Percentiles rank a stretch among this genome's conserved stretches.
phyloP scores from a whole-genome alignment of 1,140 invertebrate species.

The Drosophila arawakana region DNA sequence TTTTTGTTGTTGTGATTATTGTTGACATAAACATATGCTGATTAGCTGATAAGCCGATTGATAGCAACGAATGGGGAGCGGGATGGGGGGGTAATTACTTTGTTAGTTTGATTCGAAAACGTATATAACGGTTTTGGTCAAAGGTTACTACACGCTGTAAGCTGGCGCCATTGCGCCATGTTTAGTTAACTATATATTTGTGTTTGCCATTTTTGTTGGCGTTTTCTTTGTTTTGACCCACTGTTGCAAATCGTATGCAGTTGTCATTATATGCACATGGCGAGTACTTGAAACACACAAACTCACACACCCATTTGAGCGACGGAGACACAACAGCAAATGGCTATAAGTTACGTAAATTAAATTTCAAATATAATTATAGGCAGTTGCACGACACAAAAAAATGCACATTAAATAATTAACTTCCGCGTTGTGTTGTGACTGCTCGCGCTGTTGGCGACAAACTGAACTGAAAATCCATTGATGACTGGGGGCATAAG shows the following conservation, averaged over 20 bases:
- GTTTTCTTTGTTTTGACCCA: not conserved
- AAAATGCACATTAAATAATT: constrained; percentile 40
- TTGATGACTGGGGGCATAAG: constrained; percentile 17
- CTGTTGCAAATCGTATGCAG: not conserved
- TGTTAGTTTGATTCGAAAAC: not conserved
- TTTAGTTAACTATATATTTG: not conserved
- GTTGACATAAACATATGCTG: constrained; percentile 26
- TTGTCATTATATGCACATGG: constrained; percentile 15
- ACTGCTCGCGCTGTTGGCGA: constrained; percentile 39
- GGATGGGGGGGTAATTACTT: not conserved
- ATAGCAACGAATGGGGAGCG: not conserved
- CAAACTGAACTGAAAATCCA: constrained; percentile 40
- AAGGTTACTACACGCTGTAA: constrained; percentile 16
- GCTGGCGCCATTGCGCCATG: constrained; percentile 15
- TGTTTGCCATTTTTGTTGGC: not conserved
- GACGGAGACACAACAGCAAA: constrained; percentile 23
- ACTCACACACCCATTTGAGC: constrained; percentile 17
- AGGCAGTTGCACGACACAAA: constrained; percentile 17
- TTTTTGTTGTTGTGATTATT: constrained; percentile 24
- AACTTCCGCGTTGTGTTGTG: constrained; percentile 54
- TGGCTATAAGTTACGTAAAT: constrained; percentile 59
- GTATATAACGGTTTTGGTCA: constrained; percentile 10
- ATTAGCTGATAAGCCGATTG: constrained; percentile 28
- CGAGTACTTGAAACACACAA: not conserved
- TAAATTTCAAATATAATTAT: constrained; percentile 42